Conservation (phyloP, 1,140 invertebrate genomes). For the Piezodorus guildinii region DNA sequence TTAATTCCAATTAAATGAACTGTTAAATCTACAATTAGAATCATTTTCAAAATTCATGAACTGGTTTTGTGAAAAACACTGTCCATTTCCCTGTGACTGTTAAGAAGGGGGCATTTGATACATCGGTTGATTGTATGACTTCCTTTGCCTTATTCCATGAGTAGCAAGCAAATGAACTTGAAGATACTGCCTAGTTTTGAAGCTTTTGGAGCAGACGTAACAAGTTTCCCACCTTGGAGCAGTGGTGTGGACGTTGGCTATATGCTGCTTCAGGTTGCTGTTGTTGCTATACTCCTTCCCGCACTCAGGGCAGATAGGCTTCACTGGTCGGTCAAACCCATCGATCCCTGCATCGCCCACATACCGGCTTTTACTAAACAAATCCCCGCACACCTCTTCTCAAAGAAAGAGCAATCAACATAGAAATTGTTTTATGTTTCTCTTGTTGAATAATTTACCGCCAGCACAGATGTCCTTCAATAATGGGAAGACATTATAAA, state of each 20-base stretch:
- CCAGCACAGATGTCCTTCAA: too few species aligned
- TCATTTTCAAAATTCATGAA: not conserved
- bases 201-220: slow-evolving; percentile 50
- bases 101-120: slow-evolving; percentile 7
- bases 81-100: slow-evolving; percentile 9
- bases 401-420: slow-evolving; percentile 14
- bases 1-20: slow-evolving; percentile 3
- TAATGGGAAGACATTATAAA: too few species aligned
- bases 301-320: slow-evolving; percentile 53
- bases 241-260: slow-evolving; percentile 55
- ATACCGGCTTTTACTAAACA: slow-evolving; percentile 15
- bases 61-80: not conserved
- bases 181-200: slow-evolving; percentile 57
- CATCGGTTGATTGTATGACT: slow-evolving; percentile 20
- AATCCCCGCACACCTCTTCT: slow-evolving; percentile 9
- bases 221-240: slow-evolving; percentile 49
- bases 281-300: slow-evolving; percentile 52
- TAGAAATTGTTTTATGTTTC: not conserved
- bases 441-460: too few species aligned
- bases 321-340: slow-evolving; percentile 30
- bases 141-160: slow-evolving; percentile 51
- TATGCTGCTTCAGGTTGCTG: slow-evolving; percentile 60
- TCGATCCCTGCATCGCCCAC: slow-evolving; percentile 23
- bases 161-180: slow-evolving; percentile 55
- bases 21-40: not conserved